Conservation (phyloP, 2,888 invertebrate species). For the Drosophila imparisetae region DNA sequence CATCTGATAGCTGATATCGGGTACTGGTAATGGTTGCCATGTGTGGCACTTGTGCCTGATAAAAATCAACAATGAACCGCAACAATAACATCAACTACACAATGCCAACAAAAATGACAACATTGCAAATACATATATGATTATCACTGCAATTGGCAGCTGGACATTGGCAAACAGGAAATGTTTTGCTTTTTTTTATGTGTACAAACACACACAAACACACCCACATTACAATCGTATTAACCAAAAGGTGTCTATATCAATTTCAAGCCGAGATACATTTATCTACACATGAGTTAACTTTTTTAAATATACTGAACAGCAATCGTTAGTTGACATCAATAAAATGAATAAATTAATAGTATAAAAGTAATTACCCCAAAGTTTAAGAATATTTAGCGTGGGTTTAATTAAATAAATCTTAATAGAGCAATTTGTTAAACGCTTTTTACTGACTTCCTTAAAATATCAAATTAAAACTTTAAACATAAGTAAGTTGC, state of each 20-base stretch:
- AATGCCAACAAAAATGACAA: constrained; percentile 42
- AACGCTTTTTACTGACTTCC: neutral
- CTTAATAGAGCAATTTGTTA: neutral
- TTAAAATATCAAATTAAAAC: neutral
- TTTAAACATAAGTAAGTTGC: neutral
- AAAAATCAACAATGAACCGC: constrained; percentile 58
- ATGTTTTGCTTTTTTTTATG: constrained; percentile 24
- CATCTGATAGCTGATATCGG: constrained; percentile 47
- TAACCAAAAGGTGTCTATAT: constrained; percentile 21
- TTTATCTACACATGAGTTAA: neutral
- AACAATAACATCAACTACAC: constrained; percentile 52
- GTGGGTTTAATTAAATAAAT: neutral
- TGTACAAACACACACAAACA: neutral
- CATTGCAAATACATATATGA: constrained; percentile 57
- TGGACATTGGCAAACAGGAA: constrained; percentile 23
- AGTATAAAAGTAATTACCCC: neutral
- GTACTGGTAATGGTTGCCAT: constrained; percentile 24
- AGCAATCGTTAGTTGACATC: neutral
- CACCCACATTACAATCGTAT: neutral
- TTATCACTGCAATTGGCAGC: constrained; percentile 36
- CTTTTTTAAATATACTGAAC: neutral
- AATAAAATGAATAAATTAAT: neutral
- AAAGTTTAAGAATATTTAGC: neutral
- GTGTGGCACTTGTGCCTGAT: constrained; percentile 48
- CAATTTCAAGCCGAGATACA: constrained; percentile 8